A percentile compares a stretch with the other conserved stretches of the same genome.
phyloP scores from a whole-genome alignment of 2,113 vertebrate species.

The Ifrita kowaldi region DNA sequence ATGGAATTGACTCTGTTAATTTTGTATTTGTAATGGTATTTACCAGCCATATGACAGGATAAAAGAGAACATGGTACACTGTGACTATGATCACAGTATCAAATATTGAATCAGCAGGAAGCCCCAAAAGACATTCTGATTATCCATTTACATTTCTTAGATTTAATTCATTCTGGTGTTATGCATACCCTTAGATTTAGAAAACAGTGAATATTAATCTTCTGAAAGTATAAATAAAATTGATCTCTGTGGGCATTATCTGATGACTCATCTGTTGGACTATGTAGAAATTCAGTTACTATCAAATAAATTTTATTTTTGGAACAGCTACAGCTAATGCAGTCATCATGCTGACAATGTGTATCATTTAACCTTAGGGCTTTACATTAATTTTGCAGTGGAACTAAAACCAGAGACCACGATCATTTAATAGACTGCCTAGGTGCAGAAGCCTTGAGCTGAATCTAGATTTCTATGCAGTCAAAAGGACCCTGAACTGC shows the following conservation, averaged over 20 bases:
- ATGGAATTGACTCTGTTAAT: not conserved
- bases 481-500: not conserved
- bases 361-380: constrained; percentile 24
- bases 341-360: constrained; percentile 25
- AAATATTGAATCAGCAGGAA: constrained; percentile 31
- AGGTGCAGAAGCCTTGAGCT: not conserved
- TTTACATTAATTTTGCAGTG: constrained; percentile 39
- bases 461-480: not conserved
- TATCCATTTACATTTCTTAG: not conserved
- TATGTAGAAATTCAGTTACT: constrained; percentile 23
- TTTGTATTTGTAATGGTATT: not conserved
- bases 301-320: constrained; percentile 45
- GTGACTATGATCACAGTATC: not conserved
- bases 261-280: constrained; percentile 51
- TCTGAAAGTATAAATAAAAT: constrained; percentile 39
- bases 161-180: not conserved
- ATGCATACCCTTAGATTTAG: not conserved
- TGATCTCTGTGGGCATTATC: constrained; percentile 29
- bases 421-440: not conserved
- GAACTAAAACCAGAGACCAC: not conserved
- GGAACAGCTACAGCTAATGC: constrained; percentile 27
- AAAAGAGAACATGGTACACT: not conserved
- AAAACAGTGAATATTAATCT: constrained; percentile 36
- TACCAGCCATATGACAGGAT: not conserved
- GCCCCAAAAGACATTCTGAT: not conserved